phyloP scores from a whole-genome alignment of 37 sponge, comb jelly and placozoan genomes.

The Axinella damicornis region DNA sequence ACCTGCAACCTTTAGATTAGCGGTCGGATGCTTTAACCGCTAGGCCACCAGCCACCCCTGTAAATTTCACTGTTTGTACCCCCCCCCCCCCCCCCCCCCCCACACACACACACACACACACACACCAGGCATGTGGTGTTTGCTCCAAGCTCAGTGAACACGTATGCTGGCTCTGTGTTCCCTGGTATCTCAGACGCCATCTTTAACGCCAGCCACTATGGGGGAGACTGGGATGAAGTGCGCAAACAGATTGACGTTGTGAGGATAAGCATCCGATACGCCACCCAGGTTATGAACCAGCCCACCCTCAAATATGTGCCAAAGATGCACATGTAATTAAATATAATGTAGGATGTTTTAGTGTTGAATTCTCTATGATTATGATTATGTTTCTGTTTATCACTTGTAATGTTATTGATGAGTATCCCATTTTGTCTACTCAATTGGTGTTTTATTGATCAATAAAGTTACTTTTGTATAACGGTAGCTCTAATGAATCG shows the following conservation, averaged over 20 bases:
- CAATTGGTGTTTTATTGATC: no score
- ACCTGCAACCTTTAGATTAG: no score
- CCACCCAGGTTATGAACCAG: slow-evolving; percentile 70
- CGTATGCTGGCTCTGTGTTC: slow-evolving; percentile 81
- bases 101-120: neutral
- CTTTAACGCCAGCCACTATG: slow-evolving; percentile 39
- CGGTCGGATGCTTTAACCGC: no score
- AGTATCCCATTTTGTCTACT: no score
- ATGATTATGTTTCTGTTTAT: no score
- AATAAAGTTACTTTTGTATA: no score
- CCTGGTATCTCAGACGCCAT: slow-evolving; percentile 88
- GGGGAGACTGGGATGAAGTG: slow-evolving; percentile 63
- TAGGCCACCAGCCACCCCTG: no score
- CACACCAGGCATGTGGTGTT: slow-evolving; percentile 88
- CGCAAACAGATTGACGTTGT: slow-evolving; percentile 67
- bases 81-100: neutral
- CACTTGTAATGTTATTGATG: no score
- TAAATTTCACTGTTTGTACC: no score
- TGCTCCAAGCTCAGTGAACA: slow-evolving; percentile 86
- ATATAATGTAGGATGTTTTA: no score
- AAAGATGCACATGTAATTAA: neutral
- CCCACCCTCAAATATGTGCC: slow-evolving; percentile 34
- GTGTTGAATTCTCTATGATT: no score
- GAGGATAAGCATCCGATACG: slow-evolving; percentile 61
- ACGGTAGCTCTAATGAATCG: no score